These are phyloP conservation scores for Paguma larvata DNA, from an alignment of 2,797 vertebrate species.

Conservation along the genomic window DNA sequence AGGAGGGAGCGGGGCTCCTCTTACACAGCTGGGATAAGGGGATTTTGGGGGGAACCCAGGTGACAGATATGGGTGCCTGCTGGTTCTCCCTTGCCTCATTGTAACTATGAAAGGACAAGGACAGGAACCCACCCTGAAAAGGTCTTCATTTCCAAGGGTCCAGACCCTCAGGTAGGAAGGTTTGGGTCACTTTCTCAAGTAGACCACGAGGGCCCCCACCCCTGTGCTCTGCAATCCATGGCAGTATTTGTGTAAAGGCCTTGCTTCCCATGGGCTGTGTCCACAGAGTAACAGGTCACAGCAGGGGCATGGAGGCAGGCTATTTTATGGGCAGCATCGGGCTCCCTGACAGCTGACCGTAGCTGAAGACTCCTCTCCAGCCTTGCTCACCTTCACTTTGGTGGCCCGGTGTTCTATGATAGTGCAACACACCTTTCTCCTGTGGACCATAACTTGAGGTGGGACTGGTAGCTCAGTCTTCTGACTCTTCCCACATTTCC, in stretches of 20 bases:
- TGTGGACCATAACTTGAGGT: neutral
- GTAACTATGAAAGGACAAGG: neutral
- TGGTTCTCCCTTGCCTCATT: neutral
- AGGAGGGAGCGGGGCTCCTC: neutral
- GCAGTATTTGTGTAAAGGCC: neutral
- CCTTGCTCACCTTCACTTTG: neutral
- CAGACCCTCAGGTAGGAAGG: neutral
- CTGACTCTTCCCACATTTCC: neutral
- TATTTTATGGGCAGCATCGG: neutral
- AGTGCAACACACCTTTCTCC: neutral
- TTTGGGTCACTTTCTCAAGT: neutral
- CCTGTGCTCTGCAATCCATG: neutral
- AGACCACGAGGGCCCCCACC: neutral
- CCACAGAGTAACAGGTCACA: neutral
- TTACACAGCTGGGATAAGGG: neutral
- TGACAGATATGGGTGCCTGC: neutral
- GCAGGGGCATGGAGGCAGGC: neutral
- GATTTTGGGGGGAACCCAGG: too few relatives aligned
- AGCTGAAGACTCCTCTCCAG: accelerated
- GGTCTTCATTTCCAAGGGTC: neutral
- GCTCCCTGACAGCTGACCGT: neutral
- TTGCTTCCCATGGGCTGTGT: neutral
- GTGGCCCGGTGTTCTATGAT: neutral
- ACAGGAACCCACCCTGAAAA: neutral
- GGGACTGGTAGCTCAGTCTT: neutral